These are phyloP conservation scores for Sebastes hubbsi DNA, from an alignment of 2,797 vertebrate species.

Conservation along the genomic window DNA sequence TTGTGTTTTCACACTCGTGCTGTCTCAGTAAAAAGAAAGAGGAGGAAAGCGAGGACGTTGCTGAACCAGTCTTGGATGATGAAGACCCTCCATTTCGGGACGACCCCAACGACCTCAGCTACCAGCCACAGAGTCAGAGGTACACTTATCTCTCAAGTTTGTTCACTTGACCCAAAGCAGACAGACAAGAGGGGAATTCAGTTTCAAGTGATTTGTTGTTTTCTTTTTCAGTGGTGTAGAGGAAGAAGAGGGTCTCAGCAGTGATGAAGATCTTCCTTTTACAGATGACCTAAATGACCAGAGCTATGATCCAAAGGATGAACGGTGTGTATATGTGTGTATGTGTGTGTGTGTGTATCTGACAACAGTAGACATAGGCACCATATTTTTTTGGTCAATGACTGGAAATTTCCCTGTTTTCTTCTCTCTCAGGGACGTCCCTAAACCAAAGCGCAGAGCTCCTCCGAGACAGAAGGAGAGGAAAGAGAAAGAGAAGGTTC, in stretches of 20 bases:
- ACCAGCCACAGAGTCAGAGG: conserved; percentile 71
- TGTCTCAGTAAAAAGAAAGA: conserved; percentile 71
- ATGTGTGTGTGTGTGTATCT: neutral
- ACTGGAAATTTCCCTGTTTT: neutral
- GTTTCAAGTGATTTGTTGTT: conserved; percentile 10
- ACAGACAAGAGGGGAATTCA: neutral
- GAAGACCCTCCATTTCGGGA: conserved; percentile 69
- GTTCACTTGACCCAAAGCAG: neutral
- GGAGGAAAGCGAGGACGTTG: conserved; percentile 43
- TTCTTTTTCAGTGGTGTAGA: conserved; percentile 83
- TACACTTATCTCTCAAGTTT: conserved; percentile 33
- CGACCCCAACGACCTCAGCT: conserved; percentile 65
- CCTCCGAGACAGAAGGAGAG: conserved; percentile 86
- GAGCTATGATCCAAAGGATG: conserved; percentile 93
- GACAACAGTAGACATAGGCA: neutral
- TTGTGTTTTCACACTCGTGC: conserved; percentile 5
- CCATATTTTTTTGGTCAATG: neutral
- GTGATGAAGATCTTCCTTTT: conserved; percentile 95
- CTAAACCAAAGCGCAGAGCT: conserved; percentile 89
- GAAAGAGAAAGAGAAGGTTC: conserved; percentile 88
- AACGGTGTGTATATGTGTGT: conserved; percentile 80
- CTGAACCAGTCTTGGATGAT: conserved; percentile 54
- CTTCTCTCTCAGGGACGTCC: conserved; percentile 80
- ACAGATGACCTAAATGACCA: conserved; percentile 96
- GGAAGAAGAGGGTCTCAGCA: conserved; percentile 87